phyloP scores from a whole-genome alignment of 2,113 vertebrate genomes.

The Pholis gunnellus region DNA sequence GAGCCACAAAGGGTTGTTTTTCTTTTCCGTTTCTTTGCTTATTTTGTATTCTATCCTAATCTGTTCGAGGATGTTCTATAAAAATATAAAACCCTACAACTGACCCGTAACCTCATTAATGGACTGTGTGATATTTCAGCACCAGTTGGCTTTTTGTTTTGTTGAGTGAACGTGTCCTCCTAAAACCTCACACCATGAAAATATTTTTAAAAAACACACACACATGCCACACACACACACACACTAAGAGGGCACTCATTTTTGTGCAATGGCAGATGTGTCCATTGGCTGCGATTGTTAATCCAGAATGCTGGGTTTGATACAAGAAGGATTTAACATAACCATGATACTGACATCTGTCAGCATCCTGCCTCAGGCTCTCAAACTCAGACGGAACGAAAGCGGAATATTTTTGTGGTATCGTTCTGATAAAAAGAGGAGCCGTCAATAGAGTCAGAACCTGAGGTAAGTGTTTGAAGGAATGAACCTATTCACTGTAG shows the following conservation, averaged over 20 bases:
- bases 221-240: background rate
- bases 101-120: constrained; percentile 15
- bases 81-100: constrained; percentile 4
- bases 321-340: constrained; percentile 82
- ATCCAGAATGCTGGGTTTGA: constrained; percentile 80
- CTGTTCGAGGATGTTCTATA: background rate
- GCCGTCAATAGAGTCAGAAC: constrained; percentile 12
- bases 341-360: constrained; percentile 83
- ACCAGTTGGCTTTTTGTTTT: constrained; percentile 26
- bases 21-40: too few relatives aligned
- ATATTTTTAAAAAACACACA: background rate
- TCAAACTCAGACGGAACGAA: constrained; percentile 41
- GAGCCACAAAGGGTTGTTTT: background rate
- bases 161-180: constrained; percentile 7
- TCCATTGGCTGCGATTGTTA: constrained; percentile 78
- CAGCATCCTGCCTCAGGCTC: constrained; percentile 59
- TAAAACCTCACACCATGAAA: constrained; percentile 39
- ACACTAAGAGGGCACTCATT: constrained; percentile 63
- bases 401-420: constrained; percentile 39
- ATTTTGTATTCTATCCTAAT: background rate
- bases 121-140: constrained; percentile 17
- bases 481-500: constrained; percentile 2
- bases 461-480: constrained; percentile 65
- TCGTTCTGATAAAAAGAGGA: constrained; percentile 6
- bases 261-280: constrained; percentile 79